A percentile compares a stretch with the other conserved stretches of the same genome.
These are phyloP conservation scores for Neogobius melanostomus DNA, from an alignment of 2,113 vertebrate species.

Conservation along the genomic window DNA sequence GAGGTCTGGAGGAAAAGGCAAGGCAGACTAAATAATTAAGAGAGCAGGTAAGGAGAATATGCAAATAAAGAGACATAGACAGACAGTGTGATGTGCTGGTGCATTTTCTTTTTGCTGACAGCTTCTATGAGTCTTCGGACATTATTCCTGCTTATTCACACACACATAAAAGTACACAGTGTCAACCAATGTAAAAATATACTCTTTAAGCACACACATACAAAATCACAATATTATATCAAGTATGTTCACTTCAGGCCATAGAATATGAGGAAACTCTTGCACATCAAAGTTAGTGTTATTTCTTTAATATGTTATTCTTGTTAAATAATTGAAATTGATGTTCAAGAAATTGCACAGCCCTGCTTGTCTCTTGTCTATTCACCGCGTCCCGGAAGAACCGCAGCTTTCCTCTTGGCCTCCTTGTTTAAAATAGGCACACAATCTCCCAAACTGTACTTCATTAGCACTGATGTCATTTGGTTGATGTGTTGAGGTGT, in stretches of 20 bases:
- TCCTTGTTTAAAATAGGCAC: conserved; percentile 54
- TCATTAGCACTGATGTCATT: conserved; percentile 64
- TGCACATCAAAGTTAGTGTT: too few relatives aligned
- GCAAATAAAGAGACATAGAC: conserved; percentile 45
- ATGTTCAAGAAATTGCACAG: too few relatives aligned
- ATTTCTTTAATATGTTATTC: too few relatives aligned
- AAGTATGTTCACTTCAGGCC: background rate
- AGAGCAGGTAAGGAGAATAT: conserved; percentile 52
- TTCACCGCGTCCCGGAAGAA: conserved; percentile 17
- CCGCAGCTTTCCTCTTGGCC: conserved; percentile 33
- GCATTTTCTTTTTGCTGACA: conserved; percentile 26
- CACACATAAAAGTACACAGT: conserved; percentile 28
- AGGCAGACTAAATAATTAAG: conserved; percentile 75
- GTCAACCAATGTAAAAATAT: conserved; percentile 10
- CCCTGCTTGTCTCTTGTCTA: too few relatives aligned
- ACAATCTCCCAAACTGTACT: conserved; percentile 68
- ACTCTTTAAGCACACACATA: conserved; percentile 26
- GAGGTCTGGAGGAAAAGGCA: conserved; percentile 56
- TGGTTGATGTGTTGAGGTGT: conserved; percentile 33
- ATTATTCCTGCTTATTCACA: conserved; percentile 19
- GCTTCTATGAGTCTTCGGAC: conserved; percentile 22
- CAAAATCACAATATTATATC: background rate
- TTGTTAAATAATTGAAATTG: too few relatives aligned
- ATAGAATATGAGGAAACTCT: too few relatives aligned
- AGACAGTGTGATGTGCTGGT: background rate